Conservation (phyloP, 2,888 invertebrate genomes). For the Dysmachus trigonus region DNA sequence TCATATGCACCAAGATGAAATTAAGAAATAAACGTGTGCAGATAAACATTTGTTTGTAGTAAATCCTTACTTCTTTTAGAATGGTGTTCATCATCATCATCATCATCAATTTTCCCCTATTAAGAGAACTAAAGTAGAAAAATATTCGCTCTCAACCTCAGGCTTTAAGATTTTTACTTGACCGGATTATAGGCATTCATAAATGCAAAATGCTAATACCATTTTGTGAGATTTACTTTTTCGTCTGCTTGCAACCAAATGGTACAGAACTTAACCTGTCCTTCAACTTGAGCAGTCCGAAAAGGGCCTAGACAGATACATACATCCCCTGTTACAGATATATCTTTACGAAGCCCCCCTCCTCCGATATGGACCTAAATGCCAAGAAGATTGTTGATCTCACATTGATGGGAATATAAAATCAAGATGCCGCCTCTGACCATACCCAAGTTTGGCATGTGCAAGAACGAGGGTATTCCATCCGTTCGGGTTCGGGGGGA, state of each 20-base stretch:
- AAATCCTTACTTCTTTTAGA: too few relatives aligned
- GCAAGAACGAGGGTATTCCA: not conserved
- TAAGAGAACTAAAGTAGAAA: not conserved
- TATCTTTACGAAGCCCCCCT: too few relatives aligned
- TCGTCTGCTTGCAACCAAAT: not conserved
- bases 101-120: too few relatives aligned
- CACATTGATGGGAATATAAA: conserved; percentile 10
- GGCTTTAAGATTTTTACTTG: not conserved
- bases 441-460: not conserved
- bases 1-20: too few relatives aligned
- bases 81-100: too few relatives aligned
- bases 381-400: not conserved
- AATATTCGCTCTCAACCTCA: not conserved
- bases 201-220: not conserved
- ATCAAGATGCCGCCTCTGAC: conserved; percentile 6
- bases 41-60: too few relatives aligned
- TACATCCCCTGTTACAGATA: not conserved
- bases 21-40: too few relatives aligned
- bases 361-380: not conserved
- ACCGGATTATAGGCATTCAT: not conserved
- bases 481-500: not conserved
- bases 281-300: not conserved
- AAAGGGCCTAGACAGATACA: not conserved
- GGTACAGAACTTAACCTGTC: not conserved
- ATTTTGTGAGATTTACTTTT: not conserved